Percentiles rank a stretch among this genome's conserved stretches.
phyloP scores from a whole-genome alignment of 2,113 vertebrate genomes.

The Silurus asotus region DNA sequence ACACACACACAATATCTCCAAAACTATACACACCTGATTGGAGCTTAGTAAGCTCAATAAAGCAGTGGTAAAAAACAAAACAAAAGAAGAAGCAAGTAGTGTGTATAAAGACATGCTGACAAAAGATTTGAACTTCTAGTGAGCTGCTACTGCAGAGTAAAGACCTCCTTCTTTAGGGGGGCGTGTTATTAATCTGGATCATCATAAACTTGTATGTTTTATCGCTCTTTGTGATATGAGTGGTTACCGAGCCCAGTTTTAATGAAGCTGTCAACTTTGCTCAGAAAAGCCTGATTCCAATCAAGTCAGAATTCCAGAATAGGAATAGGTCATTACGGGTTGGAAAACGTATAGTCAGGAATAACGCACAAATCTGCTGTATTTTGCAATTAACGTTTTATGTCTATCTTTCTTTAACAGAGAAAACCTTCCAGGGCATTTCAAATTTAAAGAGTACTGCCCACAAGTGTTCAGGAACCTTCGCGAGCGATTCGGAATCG shows the following conservation, averaged over 20 bases:
- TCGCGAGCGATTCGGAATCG: conserved; percentile 86
- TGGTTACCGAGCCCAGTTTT: too few relatives aligned
- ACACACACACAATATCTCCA: neutral
- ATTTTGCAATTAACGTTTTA: neutral
- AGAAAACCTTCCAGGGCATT: conserved; percentile 92
- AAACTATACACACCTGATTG: neutral
- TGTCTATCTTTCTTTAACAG: conserved; percentile 60
- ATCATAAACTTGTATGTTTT: too few relatives aligned
- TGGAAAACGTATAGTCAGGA: neutral
- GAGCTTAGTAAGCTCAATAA: neutral
- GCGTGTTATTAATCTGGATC: too few relatives aligned
- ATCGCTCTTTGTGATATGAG: too few relatives aligned
- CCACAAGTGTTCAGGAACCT: conserved; percentile 94
- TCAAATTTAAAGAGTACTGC: conserved; percentile 96
- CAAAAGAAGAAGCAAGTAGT: neutral
- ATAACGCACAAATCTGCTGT: neutral
- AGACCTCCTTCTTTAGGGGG: neutral
- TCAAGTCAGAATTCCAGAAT: too few relatives aligned
- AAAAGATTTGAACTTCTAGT: neutral
- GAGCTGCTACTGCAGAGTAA: neutral
- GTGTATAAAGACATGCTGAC: neutral
- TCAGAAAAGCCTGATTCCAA: too few relatives aligned
- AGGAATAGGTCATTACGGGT: too few relatives aligned
- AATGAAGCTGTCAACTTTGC: too few relatives aligned
- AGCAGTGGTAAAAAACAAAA: neutral